Conservation (phyloP, 2,888 invertebrate genomes). For the Tetranychus piercei region DNA sequence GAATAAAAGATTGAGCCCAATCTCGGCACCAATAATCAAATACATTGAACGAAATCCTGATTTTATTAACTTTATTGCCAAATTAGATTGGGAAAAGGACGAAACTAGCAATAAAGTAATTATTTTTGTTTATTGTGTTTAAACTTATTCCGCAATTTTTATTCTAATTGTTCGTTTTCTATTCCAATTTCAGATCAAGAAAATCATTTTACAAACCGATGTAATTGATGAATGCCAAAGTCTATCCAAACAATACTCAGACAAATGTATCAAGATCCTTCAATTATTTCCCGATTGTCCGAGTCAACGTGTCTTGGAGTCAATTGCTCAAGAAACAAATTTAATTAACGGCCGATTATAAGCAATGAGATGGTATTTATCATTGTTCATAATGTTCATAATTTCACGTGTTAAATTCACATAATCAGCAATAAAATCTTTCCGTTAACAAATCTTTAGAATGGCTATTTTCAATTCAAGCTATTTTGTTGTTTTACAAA, state of each 20-base stretch:
- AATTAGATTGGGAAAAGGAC: not conserved
- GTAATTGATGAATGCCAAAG: constrained; percentile 12
- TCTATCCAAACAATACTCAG: not conserved
- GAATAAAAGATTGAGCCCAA: not conserved
- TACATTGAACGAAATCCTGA: not conserved
- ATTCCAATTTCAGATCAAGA: not conserved
- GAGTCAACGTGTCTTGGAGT: not conserved
- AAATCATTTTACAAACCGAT: not conserved
- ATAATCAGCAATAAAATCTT: too few species aligned
- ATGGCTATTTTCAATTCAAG: too few species aligned
- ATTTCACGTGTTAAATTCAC: too few species aligned
- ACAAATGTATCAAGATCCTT: constrained; percentile 10
- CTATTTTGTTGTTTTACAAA: too few species aligned
- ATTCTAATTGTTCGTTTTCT: not conserved
- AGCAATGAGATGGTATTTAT: too few species aligned
- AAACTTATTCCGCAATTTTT: too few species aligned
- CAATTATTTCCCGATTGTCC: constrained; percentile 12
- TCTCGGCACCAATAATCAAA: not conserved
- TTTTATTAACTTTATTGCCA: not conserved
- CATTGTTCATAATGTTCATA: too few species aligned
- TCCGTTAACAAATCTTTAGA: too few species aligned
- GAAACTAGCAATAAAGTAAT: not conserved
- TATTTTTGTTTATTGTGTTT: not conserved
- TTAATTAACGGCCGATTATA: too few species aligned
- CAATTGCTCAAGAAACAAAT: not conserved